Percentiles rank a stretch among this genome's conserved stretches.
phyloP scores from a whole-genome alignment of 2,797 vertebrate genomes.

The Phalanger gymnotis region DNA sequence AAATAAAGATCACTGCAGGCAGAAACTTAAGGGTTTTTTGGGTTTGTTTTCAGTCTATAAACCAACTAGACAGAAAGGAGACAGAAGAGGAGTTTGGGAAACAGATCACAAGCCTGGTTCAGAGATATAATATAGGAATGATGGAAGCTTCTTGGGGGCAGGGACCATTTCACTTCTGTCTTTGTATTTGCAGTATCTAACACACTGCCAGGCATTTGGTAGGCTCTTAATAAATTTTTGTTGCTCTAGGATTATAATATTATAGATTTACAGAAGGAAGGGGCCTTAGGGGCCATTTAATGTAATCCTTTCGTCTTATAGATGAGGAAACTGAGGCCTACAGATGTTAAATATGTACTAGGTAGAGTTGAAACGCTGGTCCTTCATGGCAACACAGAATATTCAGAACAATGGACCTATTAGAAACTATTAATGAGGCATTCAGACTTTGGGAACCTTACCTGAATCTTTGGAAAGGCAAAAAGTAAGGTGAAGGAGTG shows the following conservation, averaged over 20 bases:
- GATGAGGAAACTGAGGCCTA: not conserved
- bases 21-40: not conserved
- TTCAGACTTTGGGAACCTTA: not conserved
- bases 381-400: slow-evolving; percentile 27
- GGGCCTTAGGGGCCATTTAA: not conserved
- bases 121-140: not conserved
- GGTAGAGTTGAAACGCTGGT: not conserved
- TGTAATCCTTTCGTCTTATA: not conserved
- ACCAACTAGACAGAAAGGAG: not conserved
- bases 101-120: not conserved
- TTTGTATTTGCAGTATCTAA: not conserved
- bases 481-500: slow-evolving; percentile 54
- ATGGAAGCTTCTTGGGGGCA: not conserved
- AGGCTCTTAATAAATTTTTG: not conserved
- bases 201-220: not conserved
- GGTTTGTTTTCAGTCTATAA: not conserved
- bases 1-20: not conserved
- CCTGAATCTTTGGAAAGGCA: slow-evolving; percentile 49
- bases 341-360: not conserved
- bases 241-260: not conserved
- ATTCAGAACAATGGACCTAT: slow-evolving; percentile 25
- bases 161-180: not conserved
- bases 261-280: not conserved
- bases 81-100: not conserved
- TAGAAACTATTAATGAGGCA: slow-evolving; percentile 47